Conservation (phyloP, 2,888 invertebrate genomes). For the Tortrix viridana region DNA sequence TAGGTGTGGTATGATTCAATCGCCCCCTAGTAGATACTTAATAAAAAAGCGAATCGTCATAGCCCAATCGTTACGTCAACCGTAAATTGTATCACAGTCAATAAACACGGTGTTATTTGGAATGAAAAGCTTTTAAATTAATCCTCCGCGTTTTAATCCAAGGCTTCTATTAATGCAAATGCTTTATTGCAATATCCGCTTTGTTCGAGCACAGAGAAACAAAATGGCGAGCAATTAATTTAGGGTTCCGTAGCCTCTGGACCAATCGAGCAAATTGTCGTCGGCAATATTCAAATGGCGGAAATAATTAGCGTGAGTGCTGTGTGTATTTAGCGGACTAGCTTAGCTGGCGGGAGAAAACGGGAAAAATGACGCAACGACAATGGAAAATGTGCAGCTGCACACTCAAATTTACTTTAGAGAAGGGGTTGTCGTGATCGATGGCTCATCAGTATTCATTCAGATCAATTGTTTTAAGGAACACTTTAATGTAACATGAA, state of each 20-base stretch:
- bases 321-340: slow-evolving; percentile 59
- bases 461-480: too few species aligned
- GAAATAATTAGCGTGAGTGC: slow-evolving; percentile 83
- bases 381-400: slow-evolving; percentile 5
- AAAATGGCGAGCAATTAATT: slow-evolving; percentile 80
- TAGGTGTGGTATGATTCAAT: too few species aligned
- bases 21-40: too few species aligned
- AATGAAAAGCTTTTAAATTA: slow-evolving; percentile 24
- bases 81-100: too few species aligned
- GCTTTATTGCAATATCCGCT: slow-evolving; percentile 51
- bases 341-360: slow-evolving; percentile 41
- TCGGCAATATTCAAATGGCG: slow-evolving; percentile 83
- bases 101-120: not conserved
- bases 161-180: slow-evolving; percentile 29
- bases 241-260: slow-evolving; percentile 69
- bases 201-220: slow-evolving; percentile 67
- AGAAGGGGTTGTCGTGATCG: slow-evolving; percentile 7
- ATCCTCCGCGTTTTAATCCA: slow-evolving; percentile 24
- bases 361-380: slow-evolving; percentile 32
- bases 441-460: not conserved
- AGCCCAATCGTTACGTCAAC: too few species aligned
- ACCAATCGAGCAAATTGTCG: slow-evolving; percentile 82
- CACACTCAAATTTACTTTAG: not conserved
- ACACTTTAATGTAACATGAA: too few species aligned
- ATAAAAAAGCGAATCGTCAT: too few species aligned